Conservation (phyloP, 2,797 vertebrate species). For the Pterois miles region DNA sequence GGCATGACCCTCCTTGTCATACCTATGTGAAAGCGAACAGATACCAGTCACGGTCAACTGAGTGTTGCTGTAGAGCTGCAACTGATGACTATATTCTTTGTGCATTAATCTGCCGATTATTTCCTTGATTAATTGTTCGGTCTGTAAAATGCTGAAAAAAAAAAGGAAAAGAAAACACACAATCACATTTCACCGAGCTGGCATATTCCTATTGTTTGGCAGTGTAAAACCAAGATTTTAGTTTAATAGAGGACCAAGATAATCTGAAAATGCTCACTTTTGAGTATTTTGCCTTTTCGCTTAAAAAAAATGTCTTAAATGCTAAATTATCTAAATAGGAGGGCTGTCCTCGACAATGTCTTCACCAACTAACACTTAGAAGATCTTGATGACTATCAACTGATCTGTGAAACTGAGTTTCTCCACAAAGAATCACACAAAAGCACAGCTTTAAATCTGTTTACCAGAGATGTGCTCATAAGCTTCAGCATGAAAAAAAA, state of each 20-base stretch:
- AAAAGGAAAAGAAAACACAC: not conserved
- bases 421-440: too few relatives aligned
- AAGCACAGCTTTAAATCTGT: too few relatives aligned
- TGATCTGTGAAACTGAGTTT: too few relatives aligned
- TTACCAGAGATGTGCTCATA: too few relatives aligned
- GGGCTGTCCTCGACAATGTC: too few relatives aligned
- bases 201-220: not conserved
- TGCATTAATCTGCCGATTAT: not conserved
- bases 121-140: not conserved
- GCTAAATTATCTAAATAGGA: not conserved
- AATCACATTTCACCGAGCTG: not conserved
- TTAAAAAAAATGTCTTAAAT: not conserved
- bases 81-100: not conserved
- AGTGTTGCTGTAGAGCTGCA: not conserved
- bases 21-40: constrained; percentile 81
- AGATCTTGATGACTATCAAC: too few relatives aligned
- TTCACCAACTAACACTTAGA: too few relatives aligned
- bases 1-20: constrained; percentile 93
- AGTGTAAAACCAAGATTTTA: not conserved
- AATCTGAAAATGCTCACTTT: not conserved
- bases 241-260: too few relatives aligned
- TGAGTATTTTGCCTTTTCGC: not conserved
- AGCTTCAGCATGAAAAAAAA: too few relatives aligned
- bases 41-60: not conserved
- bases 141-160: not conserved